Evolutionary conservation across 2,113 vertebrate species (phyloP).

Genomic region (Nymphicus hollandicus): DNA sequence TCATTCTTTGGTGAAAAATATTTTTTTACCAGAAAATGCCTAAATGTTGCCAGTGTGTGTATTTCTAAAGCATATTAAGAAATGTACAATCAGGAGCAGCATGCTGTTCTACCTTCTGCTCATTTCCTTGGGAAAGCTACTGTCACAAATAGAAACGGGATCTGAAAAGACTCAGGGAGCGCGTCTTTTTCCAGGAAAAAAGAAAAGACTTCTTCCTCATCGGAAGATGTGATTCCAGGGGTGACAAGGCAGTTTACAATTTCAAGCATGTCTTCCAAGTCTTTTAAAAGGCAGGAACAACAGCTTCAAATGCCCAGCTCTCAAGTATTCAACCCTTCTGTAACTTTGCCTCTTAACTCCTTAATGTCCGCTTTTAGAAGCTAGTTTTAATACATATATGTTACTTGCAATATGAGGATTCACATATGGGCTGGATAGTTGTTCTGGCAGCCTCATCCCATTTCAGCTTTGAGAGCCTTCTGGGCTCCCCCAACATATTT

Average conservation of each 20-base stretch:
- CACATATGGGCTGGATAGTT: not conserved
- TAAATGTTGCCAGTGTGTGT: not conserved
- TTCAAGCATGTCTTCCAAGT: not conserved
- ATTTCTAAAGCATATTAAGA: conserved; percentile 46
- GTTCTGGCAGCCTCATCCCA: not conserved
- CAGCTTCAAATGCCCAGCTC: not conserved
- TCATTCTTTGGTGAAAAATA: conserved; percentile 12
- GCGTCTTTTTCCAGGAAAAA: conserved; percentile 22
- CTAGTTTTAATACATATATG: not conserved
- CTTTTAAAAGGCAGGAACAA: not conserved
- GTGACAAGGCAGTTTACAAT: conserved; percentile 40
- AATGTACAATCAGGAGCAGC: conserved; percentile 43
- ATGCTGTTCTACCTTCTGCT: conserved; percentile 41
- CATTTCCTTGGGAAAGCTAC: conserved; percentile 32
- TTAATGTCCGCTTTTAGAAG: not conserved
- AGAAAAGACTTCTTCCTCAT: conserved; percentile 20
- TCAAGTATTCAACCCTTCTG: not conserved
- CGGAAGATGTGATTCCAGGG: conserved; percentile 19
- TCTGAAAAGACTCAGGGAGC: not conserved
- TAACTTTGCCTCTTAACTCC: not conserved
- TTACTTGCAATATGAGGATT: not conserved
- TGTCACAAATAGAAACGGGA: conserved; percentile 32
- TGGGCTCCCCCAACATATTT: not conserved
- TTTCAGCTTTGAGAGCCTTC: not conserved
- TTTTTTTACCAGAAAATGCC: too few relatives aligned